Percentiles rank a stretch among this genome's conserved stretches.
phyloP scores from a whole-genome alignment of 1,140 invertebrate species.

The Gonioctena quinquepunctata region DNA sequence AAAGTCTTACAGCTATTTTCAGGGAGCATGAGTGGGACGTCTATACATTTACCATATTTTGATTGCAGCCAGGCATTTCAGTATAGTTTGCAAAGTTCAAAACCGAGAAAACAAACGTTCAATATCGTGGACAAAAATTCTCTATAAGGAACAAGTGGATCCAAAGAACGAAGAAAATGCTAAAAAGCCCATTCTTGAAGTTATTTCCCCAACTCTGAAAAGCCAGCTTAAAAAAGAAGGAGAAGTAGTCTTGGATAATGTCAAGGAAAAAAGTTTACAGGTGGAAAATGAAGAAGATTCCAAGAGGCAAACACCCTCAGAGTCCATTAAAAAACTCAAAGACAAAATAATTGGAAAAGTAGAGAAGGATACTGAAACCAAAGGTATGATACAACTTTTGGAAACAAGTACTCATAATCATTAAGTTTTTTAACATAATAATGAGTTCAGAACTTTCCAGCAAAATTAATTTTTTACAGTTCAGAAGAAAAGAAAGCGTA shows the following conservation, averaged over 20 bases:
- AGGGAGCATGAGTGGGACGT: too few relatives aligned
- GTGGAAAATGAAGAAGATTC: constrained; percentile 28
- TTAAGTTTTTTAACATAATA: background rate
- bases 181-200: constrained; percentile 15
- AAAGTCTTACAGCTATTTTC: background rate
- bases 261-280: constrained; percentile 48
- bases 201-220: constrained; percentile 18
- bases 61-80: background rate
- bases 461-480: constrained; percentile 18
- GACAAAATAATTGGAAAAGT: constrained; percentile 44
- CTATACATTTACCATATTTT: background rate
- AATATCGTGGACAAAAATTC: background rate
- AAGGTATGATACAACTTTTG: background rate
- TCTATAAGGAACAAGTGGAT: background rate
- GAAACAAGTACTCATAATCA: too few relatives aligned
- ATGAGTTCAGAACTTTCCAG: background rate
- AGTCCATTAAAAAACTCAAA: constrained; percentile 45
- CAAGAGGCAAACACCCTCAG: constrained; percentile 19
- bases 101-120: background rate
- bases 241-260: constrained; percentile 40
- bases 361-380: constrained; percentile 23
- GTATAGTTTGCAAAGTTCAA: background rate
- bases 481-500: constrained; percentile 58
- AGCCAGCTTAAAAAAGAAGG: constrained; percentile 20
- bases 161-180: background rate